phyloP scores from a whole-genome alignment of 2,888 invertebrate species.

The Pachliopta kotzebuea region DNA sequence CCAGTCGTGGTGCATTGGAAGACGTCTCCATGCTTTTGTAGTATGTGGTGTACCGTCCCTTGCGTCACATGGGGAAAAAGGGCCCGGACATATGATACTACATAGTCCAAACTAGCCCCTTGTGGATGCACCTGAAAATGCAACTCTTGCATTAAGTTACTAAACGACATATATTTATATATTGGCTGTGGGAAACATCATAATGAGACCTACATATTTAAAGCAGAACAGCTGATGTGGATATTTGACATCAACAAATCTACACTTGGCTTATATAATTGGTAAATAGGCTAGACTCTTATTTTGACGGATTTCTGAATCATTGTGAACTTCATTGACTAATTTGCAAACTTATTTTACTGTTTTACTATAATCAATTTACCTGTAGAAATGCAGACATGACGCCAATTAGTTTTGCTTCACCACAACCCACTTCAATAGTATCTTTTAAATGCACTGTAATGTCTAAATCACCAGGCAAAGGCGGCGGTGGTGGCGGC shows the following conservation, averaged over 20 bases:
- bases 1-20: constrained; percentile 90
- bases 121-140: constrained; percentile 91
- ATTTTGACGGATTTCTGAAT: too few species aligned
- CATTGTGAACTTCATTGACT: too few species aligned
- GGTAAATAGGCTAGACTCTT: too few species aligned
- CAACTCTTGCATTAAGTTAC: not conserved
- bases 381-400: constrained; percentile 94
- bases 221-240: too few species aligned
- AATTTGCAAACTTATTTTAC: too few species aligned
- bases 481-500: constrained; percentile 65
- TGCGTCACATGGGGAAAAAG: constrained; percentile 86
- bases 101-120: constrained; percentile 94
- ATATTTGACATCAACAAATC: too few species aligned
- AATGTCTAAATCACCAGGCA: constrained; percentile 55
- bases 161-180: too few species aligned
- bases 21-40: constrained; percentile 88
- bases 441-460: constrained; percentile 47
- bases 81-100: constrained; percentile 94
- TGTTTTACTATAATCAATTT: constrained; percentile 42
- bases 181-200: too few species aligned
- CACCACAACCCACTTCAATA: constrained; percentile 60
- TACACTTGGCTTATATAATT: too few species aligned
- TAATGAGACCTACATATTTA: too few species aligned
- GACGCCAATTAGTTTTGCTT: constrained; percentile 90
- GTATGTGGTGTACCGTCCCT: constrained; percentile 87